Base-by-base conservation (phyloP, 1,140 invertebrate species). In the Pseudomyrmex pallidus region DNA sequence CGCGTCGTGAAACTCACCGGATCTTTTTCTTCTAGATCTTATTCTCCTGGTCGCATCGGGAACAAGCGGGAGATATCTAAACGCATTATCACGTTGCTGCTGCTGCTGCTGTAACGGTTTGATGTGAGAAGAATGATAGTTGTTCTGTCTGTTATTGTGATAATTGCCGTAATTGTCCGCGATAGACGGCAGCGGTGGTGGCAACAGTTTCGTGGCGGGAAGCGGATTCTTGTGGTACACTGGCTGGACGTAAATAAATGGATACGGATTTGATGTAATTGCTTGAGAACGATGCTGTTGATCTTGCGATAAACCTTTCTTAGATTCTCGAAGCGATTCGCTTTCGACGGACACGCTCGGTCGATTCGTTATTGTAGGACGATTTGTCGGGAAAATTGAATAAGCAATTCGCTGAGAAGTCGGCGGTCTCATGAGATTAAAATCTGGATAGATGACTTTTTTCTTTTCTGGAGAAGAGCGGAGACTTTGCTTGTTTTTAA, bases 401-500 rank as follows among this genome's bases (percentile, higher is more conserved):
- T 78, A 70, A 15, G 20, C 10, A 7, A 2, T 15, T 13, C 20
- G 68, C 4, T 74, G 76, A 44, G 20, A 13, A 5, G 48, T 35
- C 1, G 87, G 89, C 10, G 90, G 89, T 46, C 73, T 87, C 25
- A 85, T 64, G 25, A 78, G 56, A 0, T n/a, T 85, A 0, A 86
- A 54, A 17, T 78, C 59, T 22, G 50, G 35, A 59, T n/a, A 74
- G 50, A 48, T 4, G 3, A 20, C 10, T n/a, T 83, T 57, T 7
- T 77, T 70, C 0, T 74, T 64, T 5, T 5, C 17, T 25, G 48
- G 5, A 35, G 9, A 2, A 12, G 63, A 63, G 0, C 25, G 59
- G 0, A 1, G 1, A 2, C 50, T 59, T 3, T 84, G 54, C 0
- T 86, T 63, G n/a, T 78, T 84, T 9, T 54, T 84, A 25, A 89